phyloP scores from a whole-genome alignment of 2,888 invertebrate genomes.

The Drosophila borborema region DNA sequence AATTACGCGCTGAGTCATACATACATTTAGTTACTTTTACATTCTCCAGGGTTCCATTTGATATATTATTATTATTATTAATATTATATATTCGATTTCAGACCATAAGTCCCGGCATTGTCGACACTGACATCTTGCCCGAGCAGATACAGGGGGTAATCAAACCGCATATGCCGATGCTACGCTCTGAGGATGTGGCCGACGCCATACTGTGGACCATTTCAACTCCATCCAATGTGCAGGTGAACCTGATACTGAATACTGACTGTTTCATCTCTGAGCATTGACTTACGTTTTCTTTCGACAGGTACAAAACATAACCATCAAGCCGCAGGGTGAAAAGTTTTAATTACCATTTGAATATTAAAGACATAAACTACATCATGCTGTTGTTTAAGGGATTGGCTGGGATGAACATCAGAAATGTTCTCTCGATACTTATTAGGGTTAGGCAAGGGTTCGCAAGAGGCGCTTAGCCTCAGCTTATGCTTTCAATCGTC shows the following conservation, averaged over 20 bases:
- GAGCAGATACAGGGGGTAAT: constrained; percentile 73
- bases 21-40: background rate
- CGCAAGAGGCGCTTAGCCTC: background rate
- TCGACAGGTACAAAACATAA: constrained; percentile 81
- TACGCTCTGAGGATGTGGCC: constrained; percentile 80
- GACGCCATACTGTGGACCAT: constrained; percentile 83
- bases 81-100: constrained; percentile 24
- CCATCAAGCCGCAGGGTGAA: constrained; percentile 83
- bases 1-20: no score
- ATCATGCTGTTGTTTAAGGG: background rate
- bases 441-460: background rate
- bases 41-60: background rate
- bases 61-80: no score
- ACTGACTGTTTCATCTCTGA: no score
- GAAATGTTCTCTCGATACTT: background rate
- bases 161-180: constrained; percentile 79
- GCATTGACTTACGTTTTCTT: background rate
- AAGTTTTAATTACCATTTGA: constrained; percentile 64
- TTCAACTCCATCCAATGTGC: constrained; percentile 82
- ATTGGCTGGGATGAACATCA: background rate
- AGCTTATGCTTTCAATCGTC: background rate
- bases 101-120: constrained; percentile 83
- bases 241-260: constrained; percentile 58
- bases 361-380: background rate
- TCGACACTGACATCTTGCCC: constrained; percentile 83